Percentiles rank a stretch among this genome's conserved stretches.
Conservation (phyloP, 1,140 invertebrate genomes). For the Procambarus virginalis region DNA sequence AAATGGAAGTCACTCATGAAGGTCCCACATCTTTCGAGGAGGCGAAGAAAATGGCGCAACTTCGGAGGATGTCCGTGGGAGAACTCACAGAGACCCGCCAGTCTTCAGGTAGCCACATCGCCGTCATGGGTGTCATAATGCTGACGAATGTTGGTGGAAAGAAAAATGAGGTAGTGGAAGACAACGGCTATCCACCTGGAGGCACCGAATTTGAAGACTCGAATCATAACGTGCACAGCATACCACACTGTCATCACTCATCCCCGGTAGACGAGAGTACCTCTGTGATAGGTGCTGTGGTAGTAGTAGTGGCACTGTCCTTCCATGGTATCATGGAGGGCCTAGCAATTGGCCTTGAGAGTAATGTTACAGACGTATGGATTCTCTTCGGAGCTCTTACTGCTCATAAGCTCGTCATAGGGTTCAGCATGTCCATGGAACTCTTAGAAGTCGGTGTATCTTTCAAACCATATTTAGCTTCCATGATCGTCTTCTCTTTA, state of each 20-base stretch:
- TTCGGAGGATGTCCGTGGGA: not conserved
- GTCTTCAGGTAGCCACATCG: not conserved
- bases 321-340: slow-evolving; percentile 79
- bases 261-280: not conserved
- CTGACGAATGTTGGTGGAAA: not conserved
- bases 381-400: slow-evolving; percentile 74
- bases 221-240: slow-evolving; percentile 13
- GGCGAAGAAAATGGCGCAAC: slow-evolving; percentile 31
- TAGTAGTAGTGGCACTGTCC: slow-evolving; percentile 77
- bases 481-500: slow-evolving; percentile 62
- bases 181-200: not conserved
- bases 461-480: slow-evolving; percentile 33
- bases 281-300: slow-evolving; percentile 71
- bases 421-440: slow-evolving; percentile 77
- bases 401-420: slow-evolving; percentile 79
- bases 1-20: not conserved
- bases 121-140: not conserved
- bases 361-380: slow-evolving; percentile 71
- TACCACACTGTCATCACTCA: slow-evolving; percentile 17
- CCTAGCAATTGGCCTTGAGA: slow-evolving; percentile 71
- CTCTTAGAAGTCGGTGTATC: slow-evolving; percentile 73
- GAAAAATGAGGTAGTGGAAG: not conserved
- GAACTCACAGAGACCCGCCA: not conserved
- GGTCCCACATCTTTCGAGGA: slow-evolving; percentile 24
- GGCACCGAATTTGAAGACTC: not conserved